Base-by-base conservation (phyloP, 2,797 vertebrate species). In the Crax fasciolata region DNA sequence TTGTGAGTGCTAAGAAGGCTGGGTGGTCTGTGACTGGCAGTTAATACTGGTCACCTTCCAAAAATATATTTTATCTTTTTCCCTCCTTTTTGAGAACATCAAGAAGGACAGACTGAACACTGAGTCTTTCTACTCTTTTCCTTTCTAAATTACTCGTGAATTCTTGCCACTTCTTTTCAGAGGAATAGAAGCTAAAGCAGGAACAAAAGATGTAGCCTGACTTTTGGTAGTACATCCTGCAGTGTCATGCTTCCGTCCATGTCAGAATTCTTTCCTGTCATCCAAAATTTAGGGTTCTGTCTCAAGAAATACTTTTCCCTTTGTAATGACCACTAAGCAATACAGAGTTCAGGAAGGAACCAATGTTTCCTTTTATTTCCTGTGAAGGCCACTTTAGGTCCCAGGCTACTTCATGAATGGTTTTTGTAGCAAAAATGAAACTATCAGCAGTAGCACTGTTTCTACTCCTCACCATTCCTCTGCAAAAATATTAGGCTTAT, bases 121-220 rank as follows among this genome's bases (percentile, higher is more conserved):
- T 32, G 71, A 19, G 2, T n/a, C 19, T 21, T 83, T 74, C 35
- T 67, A 3, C 7, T 63, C 17, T 57, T 21, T 75, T 77, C 19
- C 38, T 71, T 89, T 94, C 57, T n/a, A 72, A 80, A 67, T 85
- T 74, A 52, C 62, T 90, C 3, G 41, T 46, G 62, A 93, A 78
- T 72, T 75, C 61, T 80, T 80, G 10, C 12, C 19, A n/a, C 5
- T 44, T 79, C 21, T 57, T 18, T 87, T 71, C 52, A 55, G 32
- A 20, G 21, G 4, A 71, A 18, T 77, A 91, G 80, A 32, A 80
- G 12, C 21, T 71, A 57, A 28, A 44, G 19, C 4, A 2, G 17
- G 8, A 77, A 74, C 54, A 57, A 91, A 91, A 21, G 1, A 5
- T 38, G 13, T 32, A n/a, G 1, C 25, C 16, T 67, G 12, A 20